These are phyloP conservation scores for Coryphaenoides rupestris DNA, from an alignment of 2,113 vertebrate genomes.

Conservation along the genomic window DNA sequence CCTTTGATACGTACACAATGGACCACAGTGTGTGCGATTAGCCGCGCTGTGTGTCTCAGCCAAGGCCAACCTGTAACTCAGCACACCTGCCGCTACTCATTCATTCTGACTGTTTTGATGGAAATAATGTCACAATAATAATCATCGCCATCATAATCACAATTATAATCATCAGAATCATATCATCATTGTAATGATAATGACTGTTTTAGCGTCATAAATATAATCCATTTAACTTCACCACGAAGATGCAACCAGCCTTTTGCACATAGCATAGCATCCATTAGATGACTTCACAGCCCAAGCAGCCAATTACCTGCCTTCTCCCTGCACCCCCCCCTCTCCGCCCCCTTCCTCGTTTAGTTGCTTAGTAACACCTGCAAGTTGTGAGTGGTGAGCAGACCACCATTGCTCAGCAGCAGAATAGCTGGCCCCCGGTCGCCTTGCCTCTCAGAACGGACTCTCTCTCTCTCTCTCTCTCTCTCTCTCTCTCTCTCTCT, in stretches of 20 bases:
- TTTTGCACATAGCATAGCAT: too few relatives aligned
- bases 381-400: conserved; percentile 60
- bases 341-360: conserved; percentile 51
- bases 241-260: conserved; percentile 30
- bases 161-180: too few relatives aligned
- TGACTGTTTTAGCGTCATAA: conserved; percentile 1
- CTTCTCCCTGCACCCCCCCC: conserved; percentile 47
- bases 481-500: conserved; percentile 34
- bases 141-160: too few relatives aligned
- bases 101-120: not conserved
- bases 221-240: conserved; percentile 5
- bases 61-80: conserved; percentile 12
- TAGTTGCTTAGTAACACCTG: conserved; percentile 81
- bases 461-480: conserved; percentile 25
- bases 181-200: conserved; percentile 16
- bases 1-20: too few relatives aligned
- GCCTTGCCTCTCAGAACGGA: conserved; percentile 55
- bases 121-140: too few relatives aligned
- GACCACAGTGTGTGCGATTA: too few relatives aligned
- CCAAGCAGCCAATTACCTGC: conserved; percentile 61
- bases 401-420: conserved; percentile 56
- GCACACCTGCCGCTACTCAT: conserved; percentile 10
- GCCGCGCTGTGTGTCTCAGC: too few relatives aligned
- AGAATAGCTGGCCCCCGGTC: conserved; percentile 45
- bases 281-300: conserved; percentile 15